Evolutionary conservation across 2,888 invertebrate genomes (phyloP).

Genomic region (Aporophyla nigra): DNA sequence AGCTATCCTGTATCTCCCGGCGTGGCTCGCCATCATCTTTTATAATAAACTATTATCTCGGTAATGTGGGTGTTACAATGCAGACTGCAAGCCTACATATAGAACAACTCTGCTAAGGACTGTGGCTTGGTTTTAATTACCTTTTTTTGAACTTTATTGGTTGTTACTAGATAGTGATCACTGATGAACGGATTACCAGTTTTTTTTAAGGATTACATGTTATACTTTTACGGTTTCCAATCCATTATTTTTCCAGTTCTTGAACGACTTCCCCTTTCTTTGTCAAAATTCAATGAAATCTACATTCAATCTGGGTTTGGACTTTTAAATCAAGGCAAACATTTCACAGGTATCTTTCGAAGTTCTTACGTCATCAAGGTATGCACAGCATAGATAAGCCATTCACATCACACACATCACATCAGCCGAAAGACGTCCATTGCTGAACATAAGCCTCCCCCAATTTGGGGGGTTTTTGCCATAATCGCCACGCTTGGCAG

Average conservation of each 20-base stretch:
- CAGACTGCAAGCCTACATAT: constrained; percentile 3
- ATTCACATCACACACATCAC: no score
- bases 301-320: neutral
- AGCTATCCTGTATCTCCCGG: constrained; percentile 5
- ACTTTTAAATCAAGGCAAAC: neutral
- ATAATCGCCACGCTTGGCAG: no score
- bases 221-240: neutral
- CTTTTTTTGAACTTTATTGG: constrained; percentile 16
- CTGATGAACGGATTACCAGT: neutral
- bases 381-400: neutral
- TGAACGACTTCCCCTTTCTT: neutral
- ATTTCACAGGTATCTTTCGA: neutral
- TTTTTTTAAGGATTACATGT: neutral
- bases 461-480: no score
- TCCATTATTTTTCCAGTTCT: neutral
- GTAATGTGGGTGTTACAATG: constrained; percentile 43
- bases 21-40: constrained; percentile 6
- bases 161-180: constrained; percentile 33
- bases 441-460: no score
- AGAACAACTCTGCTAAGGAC: constrained; percentile 8
- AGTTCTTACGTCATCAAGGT: neutral
- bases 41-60: constrained; percentile 20
- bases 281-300: neutral
- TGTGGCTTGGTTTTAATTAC: constrained; percentile 7
- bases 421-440: no score